Evolutionary conservation across 2,113 vertebrate genomes (phyloP), one percentile per base, ranked within the genome.

Genomic region (Syngnathus floridae): DNA sequence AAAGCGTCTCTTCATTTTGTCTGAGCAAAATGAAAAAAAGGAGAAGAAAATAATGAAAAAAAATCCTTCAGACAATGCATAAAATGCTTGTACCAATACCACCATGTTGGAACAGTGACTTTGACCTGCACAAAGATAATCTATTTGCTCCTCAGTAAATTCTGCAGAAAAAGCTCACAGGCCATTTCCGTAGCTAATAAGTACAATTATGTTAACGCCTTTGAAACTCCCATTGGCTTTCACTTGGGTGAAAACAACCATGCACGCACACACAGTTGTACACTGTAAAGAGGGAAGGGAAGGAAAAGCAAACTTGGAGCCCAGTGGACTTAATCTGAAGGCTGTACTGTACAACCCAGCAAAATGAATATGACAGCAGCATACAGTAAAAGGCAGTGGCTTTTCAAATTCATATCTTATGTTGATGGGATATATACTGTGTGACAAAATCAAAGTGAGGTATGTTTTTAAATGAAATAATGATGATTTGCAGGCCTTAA

Each of bases 171-270:
- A 74, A 61, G 16, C 73, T 67, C 36, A 5, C 5, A 48, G 40
- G 45, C 61, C 40, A 43, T 79, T 84, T 84, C 58, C 38, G 45
- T 57, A 52, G 43, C 64, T 80, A 86, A 82, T 82, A 80, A 60
- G 46, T 49, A 64, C 69, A 87, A 83, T 87, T 82, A 80, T 78
- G 74, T 57, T 77, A 80, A 82, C 76, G 31, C 21, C 16, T 6
- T 22, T 56, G 26, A 75, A 40, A 68, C 51, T 41, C 56, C 36
- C 35, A 5, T 26, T 35, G 64, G 67, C 72, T 67, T 36, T 64
- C 46, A 66, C 70, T 52, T 66, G 26, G 21, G 7, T 36, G 21
- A 21, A 65, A 68, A 58, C 61, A 19, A 36, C 40, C 51, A 64
- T 38, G 46, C 43, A 46, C 9, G 21, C 26, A 49, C 26, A 56